Evolutionary conservation across 2,797 vertebrate species (phyloP), one percentile per base, ranked within the genome.

Genomic region (Premnoplex brunnescens): DNA sequence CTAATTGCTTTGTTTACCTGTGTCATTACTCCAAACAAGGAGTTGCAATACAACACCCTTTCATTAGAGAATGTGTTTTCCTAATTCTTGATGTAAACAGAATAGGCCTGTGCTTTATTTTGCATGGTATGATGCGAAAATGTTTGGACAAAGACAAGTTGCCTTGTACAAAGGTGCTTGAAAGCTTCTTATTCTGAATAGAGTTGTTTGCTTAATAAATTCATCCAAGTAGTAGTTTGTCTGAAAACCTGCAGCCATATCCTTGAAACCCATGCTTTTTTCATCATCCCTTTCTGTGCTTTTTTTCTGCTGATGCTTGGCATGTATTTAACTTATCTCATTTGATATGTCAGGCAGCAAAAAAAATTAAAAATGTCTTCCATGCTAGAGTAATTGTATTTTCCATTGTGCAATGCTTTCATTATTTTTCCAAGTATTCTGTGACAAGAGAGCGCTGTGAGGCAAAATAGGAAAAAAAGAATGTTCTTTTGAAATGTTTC

Each of bases 341-440:
- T 77, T 91, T 85, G 62, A 58, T 67, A 39, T 56, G 52, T 60
- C 81, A 93, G 58, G 58, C 39, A 60, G 48, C 34, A 93, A 93
- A 87, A 87, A 72, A 20, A 26, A 37, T 73, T 91, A 43, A 58
- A 85, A 92, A 78, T 72, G 3, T 43, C 52, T 66, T 12, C 6
- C 34, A 28, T 34, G 46, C 20, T 30, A 8, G 2, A 85, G 12
- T 39, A 73, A 91, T 88, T 85, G 28, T 43, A 37, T 78, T 91
- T 93, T 87, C 36, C 36, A 39, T n/a, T 11, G 4, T 86, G 75
- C 64, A 73, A 16, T 2, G 4, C 32, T 72, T 68, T 30, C 27
- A 83, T 76, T 88, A 64, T 62, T 88, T 77, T 88, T 27, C 63
- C 23, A 14, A 59, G 32, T 67, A 18, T 27, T 22, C 15, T 32